Base-by-base conservation (phyloP, 1,140 invertebrate genomes). In the Caerostris extrusa region DNA sequence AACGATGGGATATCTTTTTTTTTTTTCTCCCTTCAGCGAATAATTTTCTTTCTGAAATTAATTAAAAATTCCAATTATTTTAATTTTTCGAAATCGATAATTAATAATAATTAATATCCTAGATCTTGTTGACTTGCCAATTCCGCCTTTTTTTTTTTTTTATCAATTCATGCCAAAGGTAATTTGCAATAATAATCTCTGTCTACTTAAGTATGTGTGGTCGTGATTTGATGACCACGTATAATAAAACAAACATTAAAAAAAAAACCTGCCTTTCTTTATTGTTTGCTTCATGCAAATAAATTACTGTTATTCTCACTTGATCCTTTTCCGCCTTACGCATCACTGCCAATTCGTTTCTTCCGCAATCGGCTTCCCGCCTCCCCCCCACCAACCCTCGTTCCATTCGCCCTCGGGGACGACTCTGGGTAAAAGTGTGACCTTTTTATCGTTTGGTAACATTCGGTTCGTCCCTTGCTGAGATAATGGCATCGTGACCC, bases 401-500 rank as follows among this genome's bases (percentile, higher is more conserved):
- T 50, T 19, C 82, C 55, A 56, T 17, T 7, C 19, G 14, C 7
- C 82, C 56, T 83, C 55, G 7, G 5, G 82, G 56, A n/a, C 56
- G 57, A 58, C 14, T 17, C 7, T n/a, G 34, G n/a, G 53, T 83
- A 83, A 83, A 83, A 58, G 82, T 58, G 82, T 56, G 82, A 83
- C 82, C 82, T 83, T 83, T 58, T 83, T 58, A 56, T 58, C 55
- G 14, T 58, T 83, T 58, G 53, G 19, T 34, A 34, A 14, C 71
- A 34, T 53, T 19, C 71, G 50, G 55, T 83, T 56, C 82, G 57
- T 58, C 82, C 82, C 82, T n/a, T 58, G 55, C 82, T 58, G 82
- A 10, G 55, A 83, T 83, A 83, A 83, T 83, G 34, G 82, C 56
- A 83, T 83, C 82, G 82, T 58, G 82, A 83, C 82, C 82, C n/a